A percentile compares a stretch with the other conserved stretches of the same genome.
phyloP scores from a whole-genome alignment of 2,113 vertebrate genomes.

The Ceyx melanurus region DNA sequence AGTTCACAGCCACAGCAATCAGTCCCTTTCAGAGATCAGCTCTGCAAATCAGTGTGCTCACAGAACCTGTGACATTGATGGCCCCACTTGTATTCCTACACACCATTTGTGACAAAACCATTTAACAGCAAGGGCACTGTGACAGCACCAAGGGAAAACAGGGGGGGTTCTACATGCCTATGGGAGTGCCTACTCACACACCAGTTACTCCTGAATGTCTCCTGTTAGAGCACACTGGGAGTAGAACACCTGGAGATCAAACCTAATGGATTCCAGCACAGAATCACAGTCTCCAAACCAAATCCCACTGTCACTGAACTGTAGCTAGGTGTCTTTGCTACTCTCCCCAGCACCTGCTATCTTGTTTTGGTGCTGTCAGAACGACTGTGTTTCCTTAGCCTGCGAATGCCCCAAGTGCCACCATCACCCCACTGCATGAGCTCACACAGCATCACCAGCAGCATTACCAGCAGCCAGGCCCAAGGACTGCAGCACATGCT shows the following conservation, averaged over 20 bases:
- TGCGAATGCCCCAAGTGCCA: rapidly evolving
- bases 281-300: not conserved
- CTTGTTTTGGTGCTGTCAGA: not conserved
- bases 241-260: constrained; percentile 2
- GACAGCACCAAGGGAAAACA: not conserved
- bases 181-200: not conserved
- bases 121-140: not conserved
- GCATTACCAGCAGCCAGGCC: rapidly evolving
- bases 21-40: not conserved
- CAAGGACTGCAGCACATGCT: not conserved
- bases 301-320: not conserved
- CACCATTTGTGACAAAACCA: not conserved
- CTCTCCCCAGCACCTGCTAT: not conserved
- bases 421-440: rapidly evolving
- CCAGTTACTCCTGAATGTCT: not conserved
- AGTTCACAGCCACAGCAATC: rapidly evolving
- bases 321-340: not conserved
- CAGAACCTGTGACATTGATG: not conserved
- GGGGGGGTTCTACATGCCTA: rapidly evolving
- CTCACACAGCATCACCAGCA: not conserved
- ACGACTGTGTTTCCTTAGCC: not conserved
- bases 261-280: constrained; percentile 3
- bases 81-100: not conserved
- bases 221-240: constrained; percentile 1
- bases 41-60: not conserved